Base-by-base conservation (phyloP, 2,888 invertebrate species). In the Pollenia labialis region DNA sequence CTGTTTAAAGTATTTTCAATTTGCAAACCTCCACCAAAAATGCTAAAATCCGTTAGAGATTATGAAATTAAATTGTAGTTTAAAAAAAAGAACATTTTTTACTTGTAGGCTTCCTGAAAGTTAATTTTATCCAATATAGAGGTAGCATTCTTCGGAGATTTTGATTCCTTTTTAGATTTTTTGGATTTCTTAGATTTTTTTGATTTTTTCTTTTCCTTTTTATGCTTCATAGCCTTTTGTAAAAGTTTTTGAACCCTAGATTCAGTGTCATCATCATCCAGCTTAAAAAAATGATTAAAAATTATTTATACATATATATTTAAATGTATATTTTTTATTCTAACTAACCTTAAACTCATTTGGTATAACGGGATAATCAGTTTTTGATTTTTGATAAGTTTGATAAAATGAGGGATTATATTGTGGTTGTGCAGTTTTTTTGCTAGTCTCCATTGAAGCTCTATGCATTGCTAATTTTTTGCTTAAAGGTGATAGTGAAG, bases 161-260 rank as follows among this genome's bases (percentile, higher is more conserved):
- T 83, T 8, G 40, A 54, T 11, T 89, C 89, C 68, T 92, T 92
- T 88, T 92, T 92, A n/a, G 91, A 91, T 89, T 94, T 94, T 91
- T 94, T 95, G 58, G 89, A 96, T 95, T 89, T 90, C 89, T 90
- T 90, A 81, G 89, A 90, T 95, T 90, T 96, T 95, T 93, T 94
- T 90, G 94, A 93, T 95, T 96, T 90, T 95, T 95, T 91, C 91
- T 96, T 96, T n/a, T 92, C 89, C 79, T 91, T 93, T 68, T 91
- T 92, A 94, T 97, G 97, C 90, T 96, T 96, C 46, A 96, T 96
- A 0, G 97, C 97, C 90, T 97, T 97, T 90, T 97, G 97, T 81
- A 97, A 94, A 92, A 97, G 96, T 92, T 96, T 97, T n/a, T 97
- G 95, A 82, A 97, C 97, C 94, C 96, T 97, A 85, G 96, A 96